These are phyloP conservation scores for Pristionchus japonicus DNA, from an alignment of 2,888 invertebrate species.

Conservation along the genomic window DNA sequence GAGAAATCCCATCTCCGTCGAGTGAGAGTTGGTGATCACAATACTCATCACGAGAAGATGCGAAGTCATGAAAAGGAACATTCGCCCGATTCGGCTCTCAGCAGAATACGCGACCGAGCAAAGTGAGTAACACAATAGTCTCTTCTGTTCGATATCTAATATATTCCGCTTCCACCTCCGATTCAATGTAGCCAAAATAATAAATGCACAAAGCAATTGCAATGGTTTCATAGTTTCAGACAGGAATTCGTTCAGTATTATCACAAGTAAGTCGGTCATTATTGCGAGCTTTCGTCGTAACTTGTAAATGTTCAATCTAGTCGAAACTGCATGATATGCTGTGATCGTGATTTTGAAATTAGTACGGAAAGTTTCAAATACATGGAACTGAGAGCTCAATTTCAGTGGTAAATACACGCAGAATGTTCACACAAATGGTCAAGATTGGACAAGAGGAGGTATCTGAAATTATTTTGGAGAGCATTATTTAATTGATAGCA, in stretches of 20 bases:
- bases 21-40: constrained; percentile 68
- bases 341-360: not conserved
- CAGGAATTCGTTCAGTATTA: constrained; percentile 47
- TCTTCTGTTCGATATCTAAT: not conserved
- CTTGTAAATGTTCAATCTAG: not conserved
- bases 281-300: not conserved
- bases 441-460: constrained; percentile 45
- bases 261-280: constrained; percentile 46
- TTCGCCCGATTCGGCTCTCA: constrained; percentile 61
- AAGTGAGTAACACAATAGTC: constrained; percentile 50
- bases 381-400: too few relatives aligned
- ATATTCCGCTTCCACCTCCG: not conserved
- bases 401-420: constrained; percentile 56
- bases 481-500: not conserved
- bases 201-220: not conserved
- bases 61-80: constrained; percentile 59
- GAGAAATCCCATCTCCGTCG: constrained; percentile 63
- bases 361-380: not conserved
- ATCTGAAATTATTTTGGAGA: not conserved
- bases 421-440: constrained; percentile 4
- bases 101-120: constrained; percentile 56
- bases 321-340: not conserved
- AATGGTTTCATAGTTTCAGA: constrained; percentile 1
- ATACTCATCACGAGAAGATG: constrained; percentile 52
- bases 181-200: not conserved